phyloP scores from a whole-genome alignment of 1,140 invertebrate species.

The Palaemon carinicauda region DNA sequence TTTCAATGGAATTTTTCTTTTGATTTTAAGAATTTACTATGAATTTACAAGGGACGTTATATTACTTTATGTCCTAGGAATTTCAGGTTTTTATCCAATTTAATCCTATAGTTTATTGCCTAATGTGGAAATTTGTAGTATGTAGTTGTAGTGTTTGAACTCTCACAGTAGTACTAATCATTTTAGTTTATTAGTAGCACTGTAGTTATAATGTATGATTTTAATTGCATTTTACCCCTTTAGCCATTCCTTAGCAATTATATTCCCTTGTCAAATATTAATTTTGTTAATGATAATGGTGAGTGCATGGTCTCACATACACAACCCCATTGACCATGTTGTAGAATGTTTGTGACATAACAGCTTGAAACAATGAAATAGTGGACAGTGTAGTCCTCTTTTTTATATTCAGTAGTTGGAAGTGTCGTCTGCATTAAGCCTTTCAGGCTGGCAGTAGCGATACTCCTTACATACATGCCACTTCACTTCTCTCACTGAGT shows the following conservation, averaged over 20 bases:
- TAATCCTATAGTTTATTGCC: too few species aligned
- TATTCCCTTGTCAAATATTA: not conserved
- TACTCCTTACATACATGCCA: constrained; percentile 47
- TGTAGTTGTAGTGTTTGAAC: not conserved
- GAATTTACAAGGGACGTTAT: too few species aligned
- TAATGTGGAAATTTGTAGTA: too few species aligned
- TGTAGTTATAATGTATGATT: not conserved
- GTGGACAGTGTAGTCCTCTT: constrained; percentile 47
- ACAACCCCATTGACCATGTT: constrained; percentile 49
- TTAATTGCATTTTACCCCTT: not conserved
- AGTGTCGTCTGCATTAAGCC: constrained; percentile 44
- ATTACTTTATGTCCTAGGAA: too few species aligned
- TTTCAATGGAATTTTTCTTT: too few species aligned
- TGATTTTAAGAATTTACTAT: too few species aligned
- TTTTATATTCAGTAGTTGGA: constrained; percentile 40
- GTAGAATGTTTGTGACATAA: constrained; percentile 60
- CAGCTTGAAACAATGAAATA: constrained; percentile 53
- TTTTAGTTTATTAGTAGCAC: not conserved
- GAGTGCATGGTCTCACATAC: constrained; percentile 48
- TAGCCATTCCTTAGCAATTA: too few species aligned
- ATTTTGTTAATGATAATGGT: not conserved
- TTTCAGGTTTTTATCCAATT: too few species aligned
- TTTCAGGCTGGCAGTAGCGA: constrained; percentile 42
- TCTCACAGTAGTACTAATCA: not conserved
- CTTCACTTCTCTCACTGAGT: constrained; percentile 30